Percentiles rank a stretch among this genome's conserved stretches.
Evolutionary conservation across 2,797 vertebrate species (phyloP).

Genomic region (Monodelphis domestica): DNA sequence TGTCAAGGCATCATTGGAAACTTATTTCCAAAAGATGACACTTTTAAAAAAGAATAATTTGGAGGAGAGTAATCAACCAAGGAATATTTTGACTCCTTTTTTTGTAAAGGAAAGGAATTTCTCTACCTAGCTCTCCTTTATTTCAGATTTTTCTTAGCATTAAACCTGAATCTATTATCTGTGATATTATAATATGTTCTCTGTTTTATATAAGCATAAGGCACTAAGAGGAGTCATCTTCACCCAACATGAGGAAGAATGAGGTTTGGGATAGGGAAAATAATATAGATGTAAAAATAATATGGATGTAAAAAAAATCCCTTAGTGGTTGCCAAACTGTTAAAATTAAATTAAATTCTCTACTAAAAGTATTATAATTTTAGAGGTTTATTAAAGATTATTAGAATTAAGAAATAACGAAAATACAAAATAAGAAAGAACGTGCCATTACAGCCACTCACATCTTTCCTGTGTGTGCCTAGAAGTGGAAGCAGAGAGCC

Average conservation of each 20-base stretch:
- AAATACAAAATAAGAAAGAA: no score
- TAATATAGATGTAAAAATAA: no score
- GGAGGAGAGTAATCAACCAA: not conserved
- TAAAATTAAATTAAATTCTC: no score
- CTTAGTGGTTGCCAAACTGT: no score
- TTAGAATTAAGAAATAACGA: no score
- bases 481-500: no score
- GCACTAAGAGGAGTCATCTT: not conserved
- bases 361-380: no score
- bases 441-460: no score
- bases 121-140: not conserved
- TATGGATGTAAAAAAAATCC: no score
- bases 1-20: conserved; percentile 60
- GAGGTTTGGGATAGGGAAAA: not conserved
- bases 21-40: conserved; percentile 64
- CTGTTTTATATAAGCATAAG: not conserved
- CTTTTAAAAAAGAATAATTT: conserved; percentile 13
- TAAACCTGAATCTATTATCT: not conserved
- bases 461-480: no score
- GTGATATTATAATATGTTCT: not conserved
- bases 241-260: not conserved
- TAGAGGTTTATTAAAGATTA: no score
- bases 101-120: not conserved
- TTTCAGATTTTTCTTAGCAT: not conserved
- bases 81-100: not conserved